Conservation (phyloP, 2,797 vertebrate species). For the Danio jaintianensis region DNA sequence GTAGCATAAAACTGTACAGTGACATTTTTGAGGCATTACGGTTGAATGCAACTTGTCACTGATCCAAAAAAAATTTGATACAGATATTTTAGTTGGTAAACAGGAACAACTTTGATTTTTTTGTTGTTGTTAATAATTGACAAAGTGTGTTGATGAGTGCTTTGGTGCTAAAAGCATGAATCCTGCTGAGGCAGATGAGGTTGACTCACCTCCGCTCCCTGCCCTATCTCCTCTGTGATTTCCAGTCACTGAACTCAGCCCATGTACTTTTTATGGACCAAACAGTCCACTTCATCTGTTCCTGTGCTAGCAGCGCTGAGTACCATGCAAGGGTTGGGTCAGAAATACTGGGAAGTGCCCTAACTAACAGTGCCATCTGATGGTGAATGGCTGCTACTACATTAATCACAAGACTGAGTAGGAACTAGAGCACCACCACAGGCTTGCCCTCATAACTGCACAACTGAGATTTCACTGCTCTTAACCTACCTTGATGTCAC, state of each 20-base stretch:
- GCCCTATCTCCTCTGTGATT: slow-evolving; percentile 51
- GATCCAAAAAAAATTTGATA: neutral
- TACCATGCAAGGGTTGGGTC: slow-evolving; percentile 43
- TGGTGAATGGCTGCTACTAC: slow-evolving; percentile 49
- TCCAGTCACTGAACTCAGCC: slow-evolving; percentile 61
- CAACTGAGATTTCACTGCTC: slow-evolving; percentile 1
- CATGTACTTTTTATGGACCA: slow-evolving; percentile 60
- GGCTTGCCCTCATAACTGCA: slow-evolving; percentile 47
- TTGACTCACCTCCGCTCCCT: slow-evolving; percentile 52
- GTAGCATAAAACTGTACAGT: neutral
- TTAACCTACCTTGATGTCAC: neutral
- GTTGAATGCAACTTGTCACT: slow-evolving; percentile 7
- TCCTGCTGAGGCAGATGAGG: slow-evolving; percentile 59
- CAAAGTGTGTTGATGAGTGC: slow-evolving; percentile 16
- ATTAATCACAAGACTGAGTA: slow-evolving; percentile 1
- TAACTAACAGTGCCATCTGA: slow-evolving; percentile 69
- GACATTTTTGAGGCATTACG: neutral
- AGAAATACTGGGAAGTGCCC: slow-evolving; percentile 52
- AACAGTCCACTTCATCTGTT: slow-evolving; percentile 44
- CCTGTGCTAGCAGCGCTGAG: slow-evolving; percentile 28
- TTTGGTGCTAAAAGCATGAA: slow-evolving; percentile 52
- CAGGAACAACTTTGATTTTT: slow-evolving; percentile 21
- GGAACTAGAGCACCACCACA: slow-evolving; percentile 47
- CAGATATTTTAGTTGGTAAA: neutral
- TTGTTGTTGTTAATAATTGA: too few relatives aligned